These are phyloP conservation scores for Cololabis saira DNA, from an alignment of 2,113 vertebrate genomes.

Conservation along the genomic window DNA sequence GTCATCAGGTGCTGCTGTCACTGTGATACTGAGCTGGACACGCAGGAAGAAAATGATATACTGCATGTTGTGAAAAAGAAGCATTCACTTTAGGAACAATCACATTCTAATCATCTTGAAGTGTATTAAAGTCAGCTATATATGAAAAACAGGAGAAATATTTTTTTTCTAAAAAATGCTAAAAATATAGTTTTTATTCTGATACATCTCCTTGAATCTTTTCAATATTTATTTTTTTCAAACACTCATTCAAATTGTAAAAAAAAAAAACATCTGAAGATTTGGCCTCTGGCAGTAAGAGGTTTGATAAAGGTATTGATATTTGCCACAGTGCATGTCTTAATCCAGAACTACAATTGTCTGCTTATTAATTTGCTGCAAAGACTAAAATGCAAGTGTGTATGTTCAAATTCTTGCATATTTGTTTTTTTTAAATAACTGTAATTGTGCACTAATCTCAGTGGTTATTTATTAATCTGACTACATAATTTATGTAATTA, in stretches of 20 bases:
- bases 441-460: too few species aligned
- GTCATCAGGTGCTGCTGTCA: conserved; percentile 36
- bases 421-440: not conserved
- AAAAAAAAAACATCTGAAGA: not conserved
- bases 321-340: not conserved
- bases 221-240: conserved; percentile 2
- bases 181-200: not conserved
- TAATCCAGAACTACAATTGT: conserved; percentile 12
- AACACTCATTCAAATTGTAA: conserved; percentile 2
- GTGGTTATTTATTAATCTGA: too few species aligned
- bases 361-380: not conserved
- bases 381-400: not conserved
- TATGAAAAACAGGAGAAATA: conserved; percentile 1
- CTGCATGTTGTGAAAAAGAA: not conserved
- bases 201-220: not conserved
- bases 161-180: too few species aligned
- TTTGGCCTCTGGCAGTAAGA: conserved; percentile 7
- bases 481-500: too few species aligned
- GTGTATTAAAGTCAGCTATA: not conserved
- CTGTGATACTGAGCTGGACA: conserved; percentile 14
- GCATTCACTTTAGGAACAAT: not conserved
- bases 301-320: conserved; percentile 11
- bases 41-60: conserved; percentile 19
- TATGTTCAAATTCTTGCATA: not conserved
- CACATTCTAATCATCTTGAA: too few species aligned